Evolutionary conservation across 2,113 vertebrate species (phyloP), one percentile per base, ranked within the genome.

Genomic region (Dunckerocampus dactyliophorus): DNA sequence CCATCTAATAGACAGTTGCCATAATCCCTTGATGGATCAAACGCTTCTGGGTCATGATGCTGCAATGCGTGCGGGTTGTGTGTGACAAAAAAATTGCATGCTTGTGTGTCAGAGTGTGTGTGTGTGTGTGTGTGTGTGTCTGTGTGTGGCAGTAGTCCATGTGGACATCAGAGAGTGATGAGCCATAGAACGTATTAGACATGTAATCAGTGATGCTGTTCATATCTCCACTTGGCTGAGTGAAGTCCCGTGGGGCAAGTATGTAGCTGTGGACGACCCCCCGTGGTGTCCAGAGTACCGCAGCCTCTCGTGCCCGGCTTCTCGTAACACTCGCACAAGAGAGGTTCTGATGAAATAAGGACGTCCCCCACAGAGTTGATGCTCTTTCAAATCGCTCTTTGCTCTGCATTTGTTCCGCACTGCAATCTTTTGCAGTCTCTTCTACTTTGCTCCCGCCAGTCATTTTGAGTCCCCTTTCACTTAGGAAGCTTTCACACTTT

Each of bases 121-220:
- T 28, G 24, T 28, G 2, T 62, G 65, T 48, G 16, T 24, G 21
- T 28, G 59, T 15, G 62, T 62, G 49, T 47, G n/a, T 52, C 7
- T 50, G 47, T 57, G 46, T 48, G 62, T 62, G 53, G 24, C 14
- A 52, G 65, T 6, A 12, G 51, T 59, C 47, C 65, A 75, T 65
- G 67, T 65, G 62, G 67, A 62, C 60, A 65, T 71, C 49, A 61
- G 66, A 70, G 75, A 88, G 71, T 85, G 80, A 88, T 80, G 82
- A 85, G 76, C 73, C 53, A 12, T 72, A 64, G 59, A 84, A 82
- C 71, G 62, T 72, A 79, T 82, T 76, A 80, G 77, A 79, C 82
- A 68, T 82, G 70, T 74, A 86, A 87, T 82, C 83, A 84, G 76
- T 58, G 53, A 65, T 52, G 72, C 77, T 83, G 75, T 82, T 86